Conservation (phyloP, 2,797 vertebrate species). For the Mormyrus hasselquistii region DNA sequence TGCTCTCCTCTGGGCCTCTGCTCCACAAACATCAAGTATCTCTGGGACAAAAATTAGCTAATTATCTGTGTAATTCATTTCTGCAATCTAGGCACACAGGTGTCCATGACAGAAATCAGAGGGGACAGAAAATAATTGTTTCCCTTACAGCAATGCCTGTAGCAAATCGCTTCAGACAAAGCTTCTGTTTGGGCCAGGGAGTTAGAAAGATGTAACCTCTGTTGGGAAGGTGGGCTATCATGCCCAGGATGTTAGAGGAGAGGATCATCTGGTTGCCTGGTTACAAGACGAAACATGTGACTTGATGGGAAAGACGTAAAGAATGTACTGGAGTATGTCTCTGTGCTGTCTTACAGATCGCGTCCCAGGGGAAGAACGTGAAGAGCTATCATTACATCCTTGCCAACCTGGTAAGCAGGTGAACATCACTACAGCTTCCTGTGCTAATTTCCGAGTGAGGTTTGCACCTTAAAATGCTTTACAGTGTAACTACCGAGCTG, state of each 20-base stretch:
- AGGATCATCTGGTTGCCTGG: not conserved
- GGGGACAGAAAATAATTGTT: conserved; percentile 15
- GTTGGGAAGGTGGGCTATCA: not conserved
- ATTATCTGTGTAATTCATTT: conserved; percentile 16
- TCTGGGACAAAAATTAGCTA: not conserved
- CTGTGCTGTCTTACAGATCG: conserved; percentile 70
- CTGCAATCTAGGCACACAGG: conserved; percentile 12
- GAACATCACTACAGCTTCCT: not conserved
- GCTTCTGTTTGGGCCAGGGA: not conserved
- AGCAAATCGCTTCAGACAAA: conserved; percentile 4
- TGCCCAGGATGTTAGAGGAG: not conserved
- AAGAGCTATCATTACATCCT: conserved; percentile 98
- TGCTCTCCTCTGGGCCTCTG: not conserved
- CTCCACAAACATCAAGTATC: conserved; percentile 5
- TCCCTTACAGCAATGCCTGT: not conserved
- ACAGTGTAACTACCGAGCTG: not conserved
- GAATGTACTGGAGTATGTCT: not conserved
- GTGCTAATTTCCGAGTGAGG: not conserved
- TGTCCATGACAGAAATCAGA: not conserved
- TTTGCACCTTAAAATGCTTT: not conserved
- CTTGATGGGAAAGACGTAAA: not conserved
- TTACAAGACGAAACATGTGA: not conserved
- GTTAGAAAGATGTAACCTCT: not conserved
- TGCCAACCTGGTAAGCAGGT: conserved; percentile 87
- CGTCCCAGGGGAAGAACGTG: conserved; percentile 89